These are phyloP conservation scores for Sylvia atricapilla DNA, from an alignment of 2,113 vertebrate genomes.

Conservation along the genomic window DNA sequence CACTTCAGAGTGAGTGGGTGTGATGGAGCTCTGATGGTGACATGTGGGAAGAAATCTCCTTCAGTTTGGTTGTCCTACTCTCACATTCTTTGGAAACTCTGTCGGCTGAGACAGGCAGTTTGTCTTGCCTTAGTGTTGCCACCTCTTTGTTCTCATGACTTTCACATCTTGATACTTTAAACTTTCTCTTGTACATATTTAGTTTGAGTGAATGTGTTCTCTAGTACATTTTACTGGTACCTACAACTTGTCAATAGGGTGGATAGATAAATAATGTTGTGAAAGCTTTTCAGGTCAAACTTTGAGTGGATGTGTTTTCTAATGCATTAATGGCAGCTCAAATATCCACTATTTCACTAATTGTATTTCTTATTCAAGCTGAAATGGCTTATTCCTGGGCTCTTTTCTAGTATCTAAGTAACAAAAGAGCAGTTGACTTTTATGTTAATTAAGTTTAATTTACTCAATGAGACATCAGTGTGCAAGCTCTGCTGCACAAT, in stretches of 20 bases:
- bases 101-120: not conserved
- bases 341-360: not conserved
- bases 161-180: not conserved
- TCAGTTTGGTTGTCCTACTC: not conserved
- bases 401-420: not conserved
- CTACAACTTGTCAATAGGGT: not conserved
- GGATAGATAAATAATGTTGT: not conserved
- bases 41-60: not conserved
- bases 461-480: not conserved
- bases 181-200: not conserved
- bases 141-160: not conserved
- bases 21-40: not conserved
- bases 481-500: conserved; percentile 16
- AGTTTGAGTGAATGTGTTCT: not conserved
- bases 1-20: not conserved
- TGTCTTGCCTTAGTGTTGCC: not conserved
- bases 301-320: not conserved
- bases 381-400: not conserved
- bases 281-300: not conserved
- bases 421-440: not conserved
- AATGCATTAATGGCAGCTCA: not conserved
- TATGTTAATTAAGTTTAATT: conserved; percentile 24
- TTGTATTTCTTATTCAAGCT: not conserved
- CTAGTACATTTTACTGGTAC: not conserved
- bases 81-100: not conserved